Evolutionary conservation across 2,113 vertebrate genomes (phyloP).

Genomic region (Tragulus kanchil): DNA sequence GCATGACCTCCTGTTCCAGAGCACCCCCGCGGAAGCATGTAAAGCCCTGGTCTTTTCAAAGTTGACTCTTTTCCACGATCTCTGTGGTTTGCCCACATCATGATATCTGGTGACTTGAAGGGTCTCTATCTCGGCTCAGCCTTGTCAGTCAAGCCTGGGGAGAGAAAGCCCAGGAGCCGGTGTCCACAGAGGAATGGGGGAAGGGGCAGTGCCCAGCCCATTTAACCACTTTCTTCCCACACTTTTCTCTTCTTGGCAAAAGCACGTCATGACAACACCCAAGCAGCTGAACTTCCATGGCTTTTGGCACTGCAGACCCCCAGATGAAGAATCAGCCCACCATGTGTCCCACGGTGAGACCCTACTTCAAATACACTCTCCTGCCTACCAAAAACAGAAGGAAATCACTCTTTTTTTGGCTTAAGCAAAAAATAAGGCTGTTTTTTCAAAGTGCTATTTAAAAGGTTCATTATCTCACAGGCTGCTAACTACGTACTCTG

Average conservation of each 20-base stretch:
- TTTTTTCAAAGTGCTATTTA: conserved; percentile 59
- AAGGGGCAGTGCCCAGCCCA: no score
- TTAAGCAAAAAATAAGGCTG: conserved; percentile 67
- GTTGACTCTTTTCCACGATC: background rate
- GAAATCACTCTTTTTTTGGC: conserved; percentile 37
- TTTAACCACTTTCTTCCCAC: background rate
- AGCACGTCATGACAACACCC: rapidly evolving
- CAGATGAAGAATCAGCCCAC: background rate
- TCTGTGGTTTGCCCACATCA: background rate
- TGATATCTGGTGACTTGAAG: background rate
- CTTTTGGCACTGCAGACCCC: rapidly evolving
- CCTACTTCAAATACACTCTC: background rate
- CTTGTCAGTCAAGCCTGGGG: background rate
- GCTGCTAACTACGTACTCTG: conserved; percentile 67
- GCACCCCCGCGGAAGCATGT: rapidly evolving
- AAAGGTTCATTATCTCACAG: conserved; percentile 75
- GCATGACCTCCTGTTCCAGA: rapidly evolving
- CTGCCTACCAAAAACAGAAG: conserved; percentile 55
- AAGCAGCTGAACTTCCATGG: background rate
- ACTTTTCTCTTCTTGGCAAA: background rate
- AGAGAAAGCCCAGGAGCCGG: background rate
- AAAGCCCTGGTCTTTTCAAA: background rate
- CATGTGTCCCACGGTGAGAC: background rate
- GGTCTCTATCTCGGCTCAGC: no score
- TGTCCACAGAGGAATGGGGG: background rate